phyloP scores from a whole-genome alignment of 2,113 vertebrate species.

The Excalfactoria chinensis region DNA sequence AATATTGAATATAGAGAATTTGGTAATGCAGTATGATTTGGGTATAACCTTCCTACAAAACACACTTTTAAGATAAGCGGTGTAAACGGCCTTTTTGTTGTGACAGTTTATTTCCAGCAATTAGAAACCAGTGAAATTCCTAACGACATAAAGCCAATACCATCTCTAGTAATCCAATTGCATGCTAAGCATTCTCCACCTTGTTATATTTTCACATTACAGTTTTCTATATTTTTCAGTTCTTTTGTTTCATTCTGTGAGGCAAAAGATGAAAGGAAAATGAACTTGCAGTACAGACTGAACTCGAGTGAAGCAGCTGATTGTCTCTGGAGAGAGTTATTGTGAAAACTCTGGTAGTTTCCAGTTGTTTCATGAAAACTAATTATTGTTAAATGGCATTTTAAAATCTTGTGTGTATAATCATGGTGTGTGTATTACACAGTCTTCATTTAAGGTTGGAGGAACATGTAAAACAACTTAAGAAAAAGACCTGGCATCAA shows the following conservation, averaged over 20 bases:
- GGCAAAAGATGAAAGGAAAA: conserved; percentile 49
- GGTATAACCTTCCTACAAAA: not conserved
- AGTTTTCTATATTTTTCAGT: not conserved
- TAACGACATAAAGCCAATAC: not conserved
- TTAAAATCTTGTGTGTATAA: conserved; percentile 53
- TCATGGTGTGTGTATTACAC: not conserved
- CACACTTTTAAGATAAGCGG: not conserved
- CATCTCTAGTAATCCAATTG: not conserved
- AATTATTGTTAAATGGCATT: conserved; percentile 70
- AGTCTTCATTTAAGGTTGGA: conserved; percentile 49
- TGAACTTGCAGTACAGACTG: conserved; percentile 37
- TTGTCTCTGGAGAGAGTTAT: conserved; percentile 63
- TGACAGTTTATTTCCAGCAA: not conserved
- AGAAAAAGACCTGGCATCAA: not conserved
- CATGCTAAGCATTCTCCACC: not conserved
- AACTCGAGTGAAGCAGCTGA: conserved; percentile 56
- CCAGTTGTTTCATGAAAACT: conserved; percentile 71
- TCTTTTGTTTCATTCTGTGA: conserved; percentile 1
- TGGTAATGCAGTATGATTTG: not conserved
- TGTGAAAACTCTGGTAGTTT: conserved; percentile 68
- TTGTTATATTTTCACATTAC: not conserved
- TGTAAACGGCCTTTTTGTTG: not conserved
- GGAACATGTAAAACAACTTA: conserved; percentile 10
- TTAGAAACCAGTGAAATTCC: not conserved
- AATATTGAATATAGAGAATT: not conserved